These are phyloP conservation scores for Drosophila kuntzei DNA, from an alignment of 2,888 invertebrate genomes.

Conservation along the genomic window DNA sequence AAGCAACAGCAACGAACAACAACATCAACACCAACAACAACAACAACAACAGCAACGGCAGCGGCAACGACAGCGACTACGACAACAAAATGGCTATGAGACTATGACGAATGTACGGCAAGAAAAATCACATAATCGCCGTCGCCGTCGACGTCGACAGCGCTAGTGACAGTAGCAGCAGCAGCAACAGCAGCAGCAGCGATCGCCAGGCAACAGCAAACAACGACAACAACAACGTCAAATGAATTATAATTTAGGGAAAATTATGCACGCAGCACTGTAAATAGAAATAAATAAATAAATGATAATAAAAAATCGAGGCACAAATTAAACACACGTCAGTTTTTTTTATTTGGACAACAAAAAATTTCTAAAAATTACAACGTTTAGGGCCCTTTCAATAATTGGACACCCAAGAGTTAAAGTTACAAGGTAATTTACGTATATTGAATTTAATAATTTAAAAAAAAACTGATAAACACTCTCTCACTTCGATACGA, in stretches of 20 bases:
- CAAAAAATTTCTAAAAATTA: conserved; percentile 54
- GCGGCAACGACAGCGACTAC: conserved; percentile 64
- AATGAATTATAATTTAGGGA: conserved; percentile 77
- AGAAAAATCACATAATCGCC: conserved; percentile 78
- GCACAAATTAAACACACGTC: conserved; percentile 60
- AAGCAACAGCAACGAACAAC: conserved; percentile 50
- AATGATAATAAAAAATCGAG: conserved; percentile 57
- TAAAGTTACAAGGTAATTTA: neutral
- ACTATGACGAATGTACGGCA: conserved; percentile 71
- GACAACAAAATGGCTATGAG: conserved; percentile 75
- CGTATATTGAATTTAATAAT: neutral
- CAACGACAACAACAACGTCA: conserved; percentile 30
- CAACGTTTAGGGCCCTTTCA: conserved; percentile 37
- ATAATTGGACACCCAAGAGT: conserved; percentile 9
- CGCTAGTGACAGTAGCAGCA: conserved; percentile 36
- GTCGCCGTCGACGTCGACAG: conserved; percentile 44
- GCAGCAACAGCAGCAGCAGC: conserved; percentile 23
- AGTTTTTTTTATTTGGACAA: conserved; percentile 24
- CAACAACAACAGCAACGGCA: conserved; percentile 18
- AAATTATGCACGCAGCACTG: conserved; percentile 74
- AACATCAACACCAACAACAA: conserved; percentile 2
- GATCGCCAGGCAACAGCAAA: conserved; percentile 15
- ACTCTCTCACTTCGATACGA: neutral
- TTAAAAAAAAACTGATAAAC: neutral
- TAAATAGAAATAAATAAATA: conserved; percentile 67